phyloP scores from a whole-genome alignment of 2,888 invertebrate species.

The Pammene aurita region DNA sequence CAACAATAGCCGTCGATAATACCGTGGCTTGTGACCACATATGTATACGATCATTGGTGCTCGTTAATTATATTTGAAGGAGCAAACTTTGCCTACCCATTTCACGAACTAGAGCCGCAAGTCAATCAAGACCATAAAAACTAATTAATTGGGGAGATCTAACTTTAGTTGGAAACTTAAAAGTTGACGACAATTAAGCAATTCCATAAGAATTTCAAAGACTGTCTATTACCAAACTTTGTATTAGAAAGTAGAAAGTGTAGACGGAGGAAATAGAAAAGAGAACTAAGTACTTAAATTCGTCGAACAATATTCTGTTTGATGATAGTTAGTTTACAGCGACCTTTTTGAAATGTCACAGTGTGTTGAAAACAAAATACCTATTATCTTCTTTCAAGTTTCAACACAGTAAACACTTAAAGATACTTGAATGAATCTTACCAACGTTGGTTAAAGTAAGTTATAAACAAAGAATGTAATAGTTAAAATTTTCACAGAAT shows the following conservation, averaged over 20 bases:
- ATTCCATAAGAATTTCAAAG: neutral
- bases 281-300: neutral
- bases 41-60: neutral
- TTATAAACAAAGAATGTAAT: too few relatives aligned
- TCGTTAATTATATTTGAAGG: neutral
- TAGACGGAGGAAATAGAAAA: neutral
- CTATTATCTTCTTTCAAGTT: neutral
- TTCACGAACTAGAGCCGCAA: conserved; percentile 4
- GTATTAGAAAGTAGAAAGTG: conserved; percentile 11
- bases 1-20: neutral
- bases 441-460: neutral
- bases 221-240: conserved; percentile 8
- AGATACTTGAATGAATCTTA: neutral
- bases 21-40: neutral
- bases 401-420: neutral
- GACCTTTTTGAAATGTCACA: conserved; percentile 14
- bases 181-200: conserved; percentile 11
- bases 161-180: conserved; percentile 2
- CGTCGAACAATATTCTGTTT: conserved; percentile 12
- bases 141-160: conserved; percentile 11
- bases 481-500: too few relatives aligned
- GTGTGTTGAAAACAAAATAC: neutral
- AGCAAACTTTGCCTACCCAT: neutral
- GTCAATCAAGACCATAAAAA: conserved; percentile 18
- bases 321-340: conserved; percentile 13